These are phyloP conservation scores for Cervus canadensis DNA, from an alignment of 2,113 vertebrate genomes.

Conservation along the genomic window DNA sequence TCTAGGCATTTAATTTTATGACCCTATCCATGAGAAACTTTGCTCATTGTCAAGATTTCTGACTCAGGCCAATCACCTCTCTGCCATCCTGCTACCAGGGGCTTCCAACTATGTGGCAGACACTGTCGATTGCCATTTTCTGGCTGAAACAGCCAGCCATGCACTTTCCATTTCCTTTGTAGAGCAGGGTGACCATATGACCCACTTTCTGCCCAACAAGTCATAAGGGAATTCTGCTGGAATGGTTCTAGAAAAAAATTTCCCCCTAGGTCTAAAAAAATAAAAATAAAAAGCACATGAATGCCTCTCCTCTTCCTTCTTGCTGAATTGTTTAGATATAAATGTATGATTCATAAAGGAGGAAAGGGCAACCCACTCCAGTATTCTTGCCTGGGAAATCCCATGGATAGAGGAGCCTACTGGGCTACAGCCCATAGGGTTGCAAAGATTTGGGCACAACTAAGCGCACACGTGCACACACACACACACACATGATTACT, in stretches of 20 bases:
- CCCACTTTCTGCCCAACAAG: not conserved
- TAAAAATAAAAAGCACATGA: not conserved
- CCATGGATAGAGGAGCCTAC: not conserved
- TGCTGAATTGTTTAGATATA: not conserved
- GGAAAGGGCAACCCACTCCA: not conserved
- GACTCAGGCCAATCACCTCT: not conserved
- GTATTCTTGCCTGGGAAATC: not conserved
- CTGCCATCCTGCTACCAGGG: not conserved
- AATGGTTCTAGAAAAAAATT: not conserved
- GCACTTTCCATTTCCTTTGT: not conserved
- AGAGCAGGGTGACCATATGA: not conserved
- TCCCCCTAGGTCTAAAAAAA: not conserved
- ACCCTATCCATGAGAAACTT: not conserved
- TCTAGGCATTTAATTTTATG: not conserved
- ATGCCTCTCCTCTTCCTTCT: not conserved
- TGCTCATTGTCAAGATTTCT: not conserved
- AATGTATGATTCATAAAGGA: not conserved
- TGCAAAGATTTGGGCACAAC: not conserved
- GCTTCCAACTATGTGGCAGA: not conserved
- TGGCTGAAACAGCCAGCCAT: not conserved
- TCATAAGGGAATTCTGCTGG: not conserved
- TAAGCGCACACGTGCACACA: accelerated
- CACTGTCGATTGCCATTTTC: not conserved
- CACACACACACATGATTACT: not conserved
- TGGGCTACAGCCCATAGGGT: not conserved